These are phyloP conservation scores for Callionymus lyra DNA, from an alignment of 2,113 vertebrate species.

Conservation along the genomic window DNA sequence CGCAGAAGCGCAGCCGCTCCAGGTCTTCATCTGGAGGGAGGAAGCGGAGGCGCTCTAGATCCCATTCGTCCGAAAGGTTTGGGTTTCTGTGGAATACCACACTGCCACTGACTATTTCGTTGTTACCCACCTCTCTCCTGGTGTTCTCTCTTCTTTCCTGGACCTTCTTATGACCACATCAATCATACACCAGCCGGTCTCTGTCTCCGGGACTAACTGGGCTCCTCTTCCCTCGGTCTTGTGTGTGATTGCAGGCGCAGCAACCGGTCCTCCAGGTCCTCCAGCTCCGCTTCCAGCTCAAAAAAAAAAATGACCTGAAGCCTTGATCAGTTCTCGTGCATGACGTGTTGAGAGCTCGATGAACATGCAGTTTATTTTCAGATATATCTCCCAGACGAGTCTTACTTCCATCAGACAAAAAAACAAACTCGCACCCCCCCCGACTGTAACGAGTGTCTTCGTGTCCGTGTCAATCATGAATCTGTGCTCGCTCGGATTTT, in stretches of 20 bases:
- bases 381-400: conserved; percentile 4
- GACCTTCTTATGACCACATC: conserved; percentile 1
- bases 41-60: conserved; percentile 97
- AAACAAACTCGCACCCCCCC: conserved; percentile 39
- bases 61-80: conserved; percentile 99
- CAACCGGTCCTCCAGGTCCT: conserved; percentile 88
- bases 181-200: conserved; percentile 3
- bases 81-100: conserved; percentile 98
- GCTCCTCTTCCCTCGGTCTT: conserved; percentile 52
- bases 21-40: conserved; percentile 92
- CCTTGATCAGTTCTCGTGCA: conserved; percentile 56
- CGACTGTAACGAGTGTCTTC: conserved; percentile 9
- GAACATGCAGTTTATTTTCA: conserved; percentile 45
- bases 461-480: too few species aligned
- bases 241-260: conserved; percentile 80
- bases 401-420: not conserved
- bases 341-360: conserved; percentile 56
- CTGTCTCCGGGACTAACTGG: conserved; percentile 15
- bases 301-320: conserved; percentile 89
- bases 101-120: conserved; percentile 66
- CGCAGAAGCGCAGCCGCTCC: conserved; percentile 91
- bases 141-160: conserved; percentile 6
- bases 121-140: conserved; percentile 33
- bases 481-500: too few species aligned
- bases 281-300: conserved; percentile 93